Evolutionary conservation across 35 echinoderm and acorn worm species (phyloP), one percentile per base, ranked within the genome.

Genomic region (Lytechinus pictus): DNA sequence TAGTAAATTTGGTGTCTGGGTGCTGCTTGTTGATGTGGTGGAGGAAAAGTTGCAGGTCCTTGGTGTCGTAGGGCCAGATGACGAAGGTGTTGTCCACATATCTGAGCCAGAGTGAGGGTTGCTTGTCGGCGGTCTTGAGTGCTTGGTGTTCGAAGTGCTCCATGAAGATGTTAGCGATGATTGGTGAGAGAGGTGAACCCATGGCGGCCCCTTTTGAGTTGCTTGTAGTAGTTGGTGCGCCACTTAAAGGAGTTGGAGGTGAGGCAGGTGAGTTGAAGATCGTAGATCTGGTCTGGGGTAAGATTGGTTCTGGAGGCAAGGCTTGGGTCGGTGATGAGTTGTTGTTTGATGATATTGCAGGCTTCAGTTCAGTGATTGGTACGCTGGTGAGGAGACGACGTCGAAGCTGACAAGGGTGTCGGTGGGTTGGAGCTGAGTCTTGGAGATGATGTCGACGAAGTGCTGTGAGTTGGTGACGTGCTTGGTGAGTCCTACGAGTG

Each of bases 131-230:
- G 86, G 96, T 86, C 57, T 89, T 66, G 28, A 97, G 56, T 52
- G 94, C 94, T 54, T 71, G 27, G 52, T 71, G 28, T 92, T 97
- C 61, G 33, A 97, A 95, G 44, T 58, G 71, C 86, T 94, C 86
- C 96, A 94, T 96, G 93, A 94, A 94, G 10, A 96, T 94, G 55
- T 96, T 96, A 12, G 93, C 92, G 86, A 96, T 57, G 53, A 94
- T 89, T 1, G 93, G 94, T 33, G 88, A 95, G 55, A 95, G 53
- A 8, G 94, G 96, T 16, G 60, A 66, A 12, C 60, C 60, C 56
- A 58, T 58, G 56, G 56, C 1, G 56, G 94, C 93, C 52, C 88
- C 93, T 52, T n/a, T 95, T 66, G 29, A 57, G 79, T 96, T 95
- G 96, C 55, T 86, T 89, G 54, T 96, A 92, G 5, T 27, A 87